A percentile compares a stretch with the other conserved stretches of the same genome.
Evolutionary conservation across 1,140 invertebrate genomes (phyloP).

Genomic region (Zaprionus nigranus): DNA sequence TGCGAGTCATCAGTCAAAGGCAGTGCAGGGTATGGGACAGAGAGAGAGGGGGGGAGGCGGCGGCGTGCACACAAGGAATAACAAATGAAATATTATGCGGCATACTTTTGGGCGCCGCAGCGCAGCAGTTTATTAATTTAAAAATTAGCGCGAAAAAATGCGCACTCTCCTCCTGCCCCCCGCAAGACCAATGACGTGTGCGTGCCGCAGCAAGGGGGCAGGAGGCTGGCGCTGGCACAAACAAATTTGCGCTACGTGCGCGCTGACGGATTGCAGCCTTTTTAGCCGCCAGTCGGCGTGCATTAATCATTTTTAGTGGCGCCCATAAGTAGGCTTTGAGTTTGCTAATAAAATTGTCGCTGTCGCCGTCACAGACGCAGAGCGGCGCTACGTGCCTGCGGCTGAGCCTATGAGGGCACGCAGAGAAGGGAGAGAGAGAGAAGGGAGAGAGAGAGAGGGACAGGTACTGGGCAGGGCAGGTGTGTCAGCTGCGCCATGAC

Average conservation of each 20-base stretch:
- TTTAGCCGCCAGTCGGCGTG: conserved; percentile 70
- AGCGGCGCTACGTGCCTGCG: conserved; percentile 60
- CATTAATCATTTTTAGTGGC: conserved; percentile 83
- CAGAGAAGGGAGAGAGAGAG: background rate
- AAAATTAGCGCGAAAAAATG: conserved; percentile 78
- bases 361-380: conserved; percentile 28
- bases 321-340: conserved; percentile 79
- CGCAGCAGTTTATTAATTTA: conserved; percentile 79
- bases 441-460: background rate
- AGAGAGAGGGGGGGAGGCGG: background rate
- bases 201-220: background rate
- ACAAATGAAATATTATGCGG: conserved; percentile 82
- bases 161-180: conserved; percentile 6
- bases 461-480: conserved; percentile 31
- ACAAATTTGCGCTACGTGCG: conserved; percentile 78
- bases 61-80: conserved; percentile 65
- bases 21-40: conserved; percentile 8
- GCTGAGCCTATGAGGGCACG: conserved; percentile 13
- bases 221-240: conserved; percentile 21
- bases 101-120: conserved; percentile 74
- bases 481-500: conserved; percentile 67
- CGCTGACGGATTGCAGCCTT: conserved; percentile 80
- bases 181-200: background rate
- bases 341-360: conserved; percentile 81
- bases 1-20: conserved; percentile 81